Evolutionary conservation across 2,113 vertebrate species (phyloP).

Genomic region (Nothoprocta pentlandii): DNA sequence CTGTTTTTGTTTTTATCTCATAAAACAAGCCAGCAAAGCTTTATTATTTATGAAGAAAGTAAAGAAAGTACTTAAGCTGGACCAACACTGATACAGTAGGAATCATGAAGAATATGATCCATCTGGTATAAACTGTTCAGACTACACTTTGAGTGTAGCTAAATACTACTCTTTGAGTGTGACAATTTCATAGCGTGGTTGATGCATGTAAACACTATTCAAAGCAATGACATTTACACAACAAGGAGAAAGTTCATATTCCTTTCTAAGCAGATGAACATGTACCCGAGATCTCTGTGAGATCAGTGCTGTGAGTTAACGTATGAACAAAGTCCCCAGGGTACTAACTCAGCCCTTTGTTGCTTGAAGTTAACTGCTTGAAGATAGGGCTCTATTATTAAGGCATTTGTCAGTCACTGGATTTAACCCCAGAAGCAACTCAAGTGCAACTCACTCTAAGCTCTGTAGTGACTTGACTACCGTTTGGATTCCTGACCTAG

Average conservation of each 20-base stretch:
- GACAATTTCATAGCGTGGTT: neutral
- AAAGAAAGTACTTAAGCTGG: neutral
- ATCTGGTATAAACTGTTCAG: neutral
- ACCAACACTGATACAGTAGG: neutral
- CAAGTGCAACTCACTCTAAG: neutral
- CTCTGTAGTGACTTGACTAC: neutral
- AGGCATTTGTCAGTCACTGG: neutral
- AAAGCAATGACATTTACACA: neutral
- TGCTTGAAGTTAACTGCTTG: neutral
- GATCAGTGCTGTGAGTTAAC: neutral
- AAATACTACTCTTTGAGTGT: neutral
- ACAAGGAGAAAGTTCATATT: neutral
- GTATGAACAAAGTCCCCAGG: neutral
- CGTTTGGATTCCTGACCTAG: neutral
- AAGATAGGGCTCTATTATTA: neutral
- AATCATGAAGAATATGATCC: neutral
- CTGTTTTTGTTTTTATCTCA: neutral
- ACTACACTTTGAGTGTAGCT: neutral
- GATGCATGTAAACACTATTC: rapidly evolving
- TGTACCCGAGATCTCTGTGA: neutral
- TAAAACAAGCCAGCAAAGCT: neutral
- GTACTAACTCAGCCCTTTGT: neutral
- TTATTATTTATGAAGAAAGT: neutral
- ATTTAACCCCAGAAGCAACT: neutral
- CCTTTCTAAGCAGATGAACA: neutral